Evolutionary conservation across 2,113 vertebrate genomes (phyloP).

Genomic region (Uria aalge): DNA sequence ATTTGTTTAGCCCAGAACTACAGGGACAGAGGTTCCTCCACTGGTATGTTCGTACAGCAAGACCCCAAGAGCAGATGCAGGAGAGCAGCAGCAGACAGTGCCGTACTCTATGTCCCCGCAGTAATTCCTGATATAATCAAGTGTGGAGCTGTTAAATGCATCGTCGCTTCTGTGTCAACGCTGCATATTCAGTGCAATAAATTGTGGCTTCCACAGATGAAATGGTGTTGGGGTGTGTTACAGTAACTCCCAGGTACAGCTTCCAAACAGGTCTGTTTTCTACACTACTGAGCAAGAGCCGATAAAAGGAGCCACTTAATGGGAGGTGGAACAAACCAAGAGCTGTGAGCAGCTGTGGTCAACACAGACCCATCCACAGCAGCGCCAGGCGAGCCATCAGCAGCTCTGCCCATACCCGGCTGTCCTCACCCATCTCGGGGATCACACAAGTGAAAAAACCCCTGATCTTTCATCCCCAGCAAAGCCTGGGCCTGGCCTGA

Average conservation of each 20-base stretch:
- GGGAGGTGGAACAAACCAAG: neutral
- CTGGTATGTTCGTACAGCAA: neutral
- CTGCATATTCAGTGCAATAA: neutral
- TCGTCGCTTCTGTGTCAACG: neutral
- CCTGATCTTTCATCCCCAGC: neutral
- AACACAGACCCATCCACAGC: neutral
- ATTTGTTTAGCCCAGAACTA: neutral
- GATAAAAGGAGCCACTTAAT: neutral
- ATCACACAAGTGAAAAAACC: neutral
- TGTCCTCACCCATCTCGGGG: neutral
- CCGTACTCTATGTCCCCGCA: neutral
- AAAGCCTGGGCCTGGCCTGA: neutral
- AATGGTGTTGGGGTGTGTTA: fast-evolving
- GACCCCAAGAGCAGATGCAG: neutral
- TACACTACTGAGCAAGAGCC: neutral
- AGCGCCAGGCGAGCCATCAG: fast-evolving
- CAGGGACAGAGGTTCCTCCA: neutral
- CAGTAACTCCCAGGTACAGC: neutral
- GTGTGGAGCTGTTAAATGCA: neutral
- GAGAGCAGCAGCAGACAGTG: neutral
- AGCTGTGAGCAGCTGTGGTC: neutral
- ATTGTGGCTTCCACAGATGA: neutral
- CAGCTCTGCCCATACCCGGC: neutral
- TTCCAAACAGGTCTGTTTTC: neutral
- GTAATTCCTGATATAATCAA: neutral